These are phyloP conservation scores for Muschampia staudingeri DNA, from an alignment of 2,888 invertebrate species.

Conservation along the genomic window DNA sequence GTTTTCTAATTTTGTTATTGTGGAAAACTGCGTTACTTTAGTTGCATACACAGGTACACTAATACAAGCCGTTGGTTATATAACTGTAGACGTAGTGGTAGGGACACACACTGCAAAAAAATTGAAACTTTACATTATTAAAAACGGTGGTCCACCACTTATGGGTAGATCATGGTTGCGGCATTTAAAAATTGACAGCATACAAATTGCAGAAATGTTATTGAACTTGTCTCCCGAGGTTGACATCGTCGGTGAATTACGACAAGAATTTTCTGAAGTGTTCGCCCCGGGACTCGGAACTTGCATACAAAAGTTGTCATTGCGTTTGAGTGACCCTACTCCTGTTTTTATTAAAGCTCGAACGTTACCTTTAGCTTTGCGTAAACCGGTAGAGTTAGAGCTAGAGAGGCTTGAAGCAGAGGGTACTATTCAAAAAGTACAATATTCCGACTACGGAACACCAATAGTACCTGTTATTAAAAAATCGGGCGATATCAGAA, in stretches of 20 bases:
- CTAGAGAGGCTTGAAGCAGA: not conserved
- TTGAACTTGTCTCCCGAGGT: not conserved
- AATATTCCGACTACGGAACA: conserved; percentile 4
- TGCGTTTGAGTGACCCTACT: not conserved
- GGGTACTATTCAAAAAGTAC: conserved; percentile 9
- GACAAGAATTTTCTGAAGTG: not conserved
- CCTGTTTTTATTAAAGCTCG: conserved; percentile 4
- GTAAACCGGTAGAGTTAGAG: conserved; percentile 3
- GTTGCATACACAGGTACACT: conserved; percentile 46
- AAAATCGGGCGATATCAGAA: not conserved
- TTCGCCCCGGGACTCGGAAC: not conserved
- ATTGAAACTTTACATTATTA: conserved; percentile 49
- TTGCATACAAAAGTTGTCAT: conserved; percentile 6
- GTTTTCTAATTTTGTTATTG: conserved; percentile 24
- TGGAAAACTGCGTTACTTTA: conserved; percentile 32
- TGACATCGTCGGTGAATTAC: not conserved
- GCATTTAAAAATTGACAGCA: conserved; percentile 12
- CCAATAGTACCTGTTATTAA: conserved; percentile 14
- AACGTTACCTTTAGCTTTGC: not conserved
- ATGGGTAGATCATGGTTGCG: conserved; percentile 11
- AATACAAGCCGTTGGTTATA: conserved; percentile 48
- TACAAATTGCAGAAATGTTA: conserved; percentile 13
- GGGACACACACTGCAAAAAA: conserved; percentile 8
- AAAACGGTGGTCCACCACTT: conserved; percentile 11
- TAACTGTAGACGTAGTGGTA: conserved; percentile 44